Base-by-base conservation (phyloP, 2,113 vertebrate species). In the Cinclus cinclus region DNA sequence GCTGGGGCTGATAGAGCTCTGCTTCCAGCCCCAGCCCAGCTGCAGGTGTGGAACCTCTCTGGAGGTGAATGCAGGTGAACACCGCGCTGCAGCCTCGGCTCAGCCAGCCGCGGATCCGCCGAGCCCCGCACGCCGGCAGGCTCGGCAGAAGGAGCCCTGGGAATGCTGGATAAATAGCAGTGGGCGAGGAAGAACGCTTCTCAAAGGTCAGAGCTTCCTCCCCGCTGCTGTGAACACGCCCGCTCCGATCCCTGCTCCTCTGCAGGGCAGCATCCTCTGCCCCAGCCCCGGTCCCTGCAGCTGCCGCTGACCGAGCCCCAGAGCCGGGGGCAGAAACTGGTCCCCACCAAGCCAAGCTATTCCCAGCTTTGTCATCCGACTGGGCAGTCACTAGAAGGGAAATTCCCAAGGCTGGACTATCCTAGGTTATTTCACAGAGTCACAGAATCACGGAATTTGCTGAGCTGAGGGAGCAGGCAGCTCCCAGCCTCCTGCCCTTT, bases 81-180 rank as follows among this genome's bases (percentile, higher is more conserved):
- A 6, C 41, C 0, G 1, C 0, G 3, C 81, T 56, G 91, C 73
- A 83, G 82, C 74, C 68, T 18, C 69, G 7, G 35, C 80, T 53
- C 49, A 9, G 71, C 52, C 8, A 1, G 62, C 55, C 3, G 1
- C 1, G 21, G 16, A n/a, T 20, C 52, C 9, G 1, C 59, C 22
- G 25, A 35, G 74, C 78, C 53, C 6, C 0, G 58, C 65, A 10
- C 30, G 1, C 35, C 17, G 13, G 6, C 1, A 0, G 74, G 33
- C 44, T 50, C 2, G 0, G 81, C 64, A 49, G 73, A 5, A 84
- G 78, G 6, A 93, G 80, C 67, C 0, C 68, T 33, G 83, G 73
- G 81, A 91, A 44, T 6, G 52, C 56, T 87, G 92, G 65, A 86
- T 89, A 96, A 96, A 91, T 64, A 95, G 84, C 96, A 92, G 84